Evolutionary conservation across 2,888 invertebrate genomes (phyloP).

Genomic region (Cephonodes hylas): DNA sequence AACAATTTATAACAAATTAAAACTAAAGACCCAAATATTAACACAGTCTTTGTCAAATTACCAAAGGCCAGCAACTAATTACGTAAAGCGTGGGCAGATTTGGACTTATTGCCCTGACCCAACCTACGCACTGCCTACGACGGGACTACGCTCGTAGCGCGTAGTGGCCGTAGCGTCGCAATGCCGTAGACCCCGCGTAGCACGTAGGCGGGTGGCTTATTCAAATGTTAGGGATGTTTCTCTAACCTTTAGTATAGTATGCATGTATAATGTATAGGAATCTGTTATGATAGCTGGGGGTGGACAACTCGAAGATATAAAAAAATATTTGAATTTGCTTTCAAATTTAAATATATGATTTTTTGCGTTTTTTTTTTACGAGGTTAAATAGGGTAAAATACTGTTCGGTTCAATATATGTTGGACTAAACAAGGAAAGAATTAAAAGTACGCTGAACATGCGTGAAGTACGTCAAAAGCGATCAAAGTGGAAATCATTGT

Average conservation of each 20-base stretch:
- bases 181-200: constrained; percentile 9
- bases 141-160: background rate
- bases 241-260: background rate
- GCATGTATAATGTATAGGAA: background rate
- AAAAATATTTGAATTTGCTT: background rate
- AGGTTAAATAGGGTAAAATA: too few species aligned
- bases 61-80: background rate
- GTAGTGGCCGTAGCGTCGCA: constrained; percentile 2
- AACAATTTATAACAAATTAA: too few species aligned
- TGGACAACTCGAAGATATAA: background rate
- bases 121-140: constrained; percentile 5
- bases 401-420: too few species aligned
- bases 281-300: background rate
- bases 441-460: too few species aligned
- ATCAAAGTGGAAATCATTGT: too few species aligned
- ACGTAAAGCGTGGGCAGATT: background rate
- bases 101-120: background rate
- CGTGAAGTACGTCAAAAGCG: too few species aligned
- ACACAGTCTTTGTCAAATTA: background rate
- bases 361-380: too few species aligned
- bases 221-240: background rate
- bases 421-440: too few species aligned
- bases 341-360: too few species aligned
- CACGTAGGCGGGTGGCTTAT: background rate
- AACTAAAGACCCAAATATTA: too few species aligned